Percentiles rank a stretch among this genome's conserved stretches.
Conservation (phyloP, 2,113 vertebrate genomes). For the Paracanthobrama guichenoti region DNA sequence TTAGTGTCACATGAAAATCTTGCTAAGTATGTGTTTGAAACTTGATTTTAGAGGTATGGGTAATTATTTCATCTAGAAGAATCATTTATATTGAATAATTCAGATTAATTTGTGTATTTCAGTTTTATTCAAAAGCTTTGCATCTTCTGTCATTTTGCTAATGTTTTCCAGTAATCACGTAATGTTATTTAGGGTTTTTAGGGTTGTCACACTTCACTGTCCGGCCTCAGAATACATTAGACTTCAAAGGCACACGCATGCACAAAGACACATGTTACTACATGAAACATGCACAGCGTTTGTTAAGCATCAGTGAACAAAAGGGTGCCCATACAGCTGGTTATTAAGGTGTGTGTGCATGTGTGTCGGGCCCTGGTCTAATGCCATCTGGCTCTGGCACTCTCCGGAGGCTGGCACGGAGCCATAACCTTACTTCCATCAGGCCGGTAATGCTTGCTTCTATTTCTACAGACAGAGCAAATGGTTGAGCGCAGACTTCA, state of each 20-base stretch:
- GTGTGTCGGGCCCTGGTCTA: conserved; percentile 61
- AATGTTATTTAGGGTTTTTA: conserved; percentile 1
- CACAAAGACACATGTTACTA: conserved; percentile 35
- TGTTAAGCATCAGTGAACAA: conserved; percentile 53
- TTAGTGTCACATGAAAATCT: neutral
- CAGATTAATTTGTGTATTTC: neutral
- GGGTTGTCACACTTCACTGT: conserved; percentile 31
- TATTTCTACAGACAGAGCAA: conserved; percentile 78
- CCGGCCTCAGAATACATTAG: conserved; percentile 37
- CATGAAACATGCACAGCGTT: conserved; percentile 46
- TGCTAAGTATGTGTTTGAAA: neutral
- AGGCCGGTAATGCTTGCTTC: conserved; percentile 70
- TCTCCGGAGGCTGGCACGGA: conserved; percentile 65
- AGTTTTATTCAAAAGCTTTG: neutral
- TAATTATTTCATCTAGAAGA: neutral
- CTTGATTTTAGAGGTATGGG: neutral
- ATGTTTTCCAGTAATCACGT: neutral
- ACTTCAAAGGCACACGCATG: conserved; percentile 27
- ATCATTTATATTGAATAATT: too few species aligned
- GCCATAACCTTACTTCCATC: conserved; percentile 73
- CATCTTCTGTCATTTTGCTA: neutral
- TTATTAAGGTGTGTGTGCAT: conserved; percentile 47
- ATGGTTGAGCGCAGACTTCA: conserved; percentile 68
- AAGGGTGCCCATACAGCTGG: conserved; percentile 39
- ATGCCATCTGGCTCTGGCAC: conserved; percentile 69